These are phyloP conservation scores for Paracanthobrama guichenoti DNA, from an alignment of 2,113 vertebrate species.

Conservation along the genomic window DNA sequence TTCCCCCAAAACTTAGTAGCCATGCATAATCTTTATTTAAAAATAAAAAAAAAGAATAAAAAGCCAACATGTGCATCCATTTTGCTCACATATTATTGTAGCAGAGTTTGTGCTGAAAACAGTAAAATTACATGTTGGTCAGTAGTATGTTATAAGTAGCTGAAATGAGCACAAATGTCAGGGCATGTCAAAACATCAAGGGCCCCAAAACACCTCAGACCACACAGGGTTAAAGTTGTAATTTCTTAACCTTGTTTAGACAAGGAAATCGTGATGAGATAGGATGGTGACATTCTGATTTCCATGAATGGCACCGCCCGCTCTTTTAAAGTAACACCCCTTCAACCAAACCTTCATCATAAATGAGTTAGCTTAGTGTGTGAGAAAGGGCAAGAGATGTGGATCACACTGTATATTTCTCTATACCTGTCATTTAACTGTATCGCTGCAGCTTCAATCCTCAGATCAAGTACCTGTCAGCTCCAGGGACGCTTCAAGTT, in stretches of 20 bases:
- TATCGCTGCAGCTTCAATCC: neutral
- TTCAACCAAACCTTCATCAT: neutral
- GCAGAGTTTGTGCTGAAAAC: too few species aligned
- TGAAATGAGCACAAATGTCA: too few species aligned
- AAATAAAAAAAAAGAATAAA: too few species aligned
- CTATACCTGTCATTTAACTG: neutral
- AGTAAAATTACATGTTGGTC: too few species aligned
- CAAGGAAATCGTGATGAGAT: neutral
- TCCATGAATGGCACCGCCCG: neutral
- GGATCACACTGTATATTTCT: neutral
- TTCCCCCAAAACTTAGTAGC: too few species aligned
- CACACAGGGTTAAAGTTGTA: neutral
- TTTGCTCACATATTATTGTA: too few species aligned
- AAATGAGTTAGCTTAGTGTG: neutral
- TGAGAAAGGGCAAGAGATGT: slow-evolving; percentile 2
- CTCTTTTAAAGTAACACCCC: slow-evolving; percentile 7
- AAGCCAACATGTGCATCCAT: too few species aligned
- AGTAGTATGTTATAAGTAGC: too few species aligned
- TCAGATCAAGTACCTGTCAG: slow-evolving; percentile 46
- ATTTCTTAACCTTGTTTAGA: neutral
- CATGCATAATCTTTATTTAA: too few species aligned
- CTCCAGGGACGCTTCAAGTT: slow-evolving; percentile 57
- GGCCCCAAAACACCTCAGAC: too few species aligned
- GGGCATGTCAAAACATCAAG: too few species aligned
- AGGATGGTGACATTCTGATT: neutral